Percentiles rank a stretch among this genome's conserved stretches.
phyloP scores from a whole-genome alignment of 2,113 vertebrate species.

The Alosa alosa region DNA sequence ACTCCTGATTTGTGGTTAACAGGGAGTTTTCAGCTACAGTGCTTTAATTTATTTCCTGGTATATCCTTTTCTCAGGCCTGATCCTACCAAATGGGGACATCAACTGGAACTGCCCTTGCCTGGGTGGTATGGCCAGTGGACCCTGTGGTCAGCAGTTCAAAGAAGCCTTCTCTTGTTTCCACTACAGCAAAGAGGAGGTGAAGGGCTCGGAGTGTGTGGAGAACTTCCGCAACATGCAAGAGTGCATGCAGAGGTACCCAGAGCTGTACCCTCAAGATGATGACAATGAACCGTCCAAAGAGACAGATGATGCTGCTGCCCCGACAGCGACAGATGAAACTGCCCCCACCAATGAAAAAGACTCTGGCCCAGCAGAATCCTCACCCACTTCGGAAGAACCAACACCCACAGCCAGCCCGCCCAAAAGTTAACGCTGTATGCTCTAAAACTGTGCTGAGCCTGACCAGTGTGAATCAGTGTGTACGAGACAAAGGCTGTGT shows the following conservation, averaged over 20 bases:
- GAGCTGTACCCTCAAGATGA: slow-evolving; percentile 96
- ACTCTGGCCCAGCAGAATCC: slow-evolving; percentile 36
- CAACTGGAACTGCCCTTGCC: slow-evolving; percentile 97
- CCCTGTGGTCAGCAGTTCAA: slow-evolving; percentile 97
- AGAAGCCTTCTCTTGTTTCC: slow-evolving; percentile 96
- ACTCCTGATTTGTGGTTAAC: background rate
- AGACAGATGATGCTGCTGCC: slow-evolving; percentile 29
- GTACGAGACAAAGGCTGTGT: background rate
- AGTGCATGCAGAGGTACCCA: slow-evolving; percentile 94
- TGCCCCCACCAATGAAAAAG: slow-evolving; percentile 12
- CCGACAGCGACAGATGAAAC: slow-evolving; percentile 31
- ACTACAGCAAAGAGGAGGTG: slow-evolving; percentile 91
- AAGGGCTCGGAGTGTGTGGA: slow-evolving; percentile 95
- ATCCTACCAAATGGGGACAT: slow-evolving; percentile 93
- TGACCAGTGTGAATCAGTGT: background rate
- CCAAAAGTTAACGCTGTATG: slow-evolving; percentile 56
- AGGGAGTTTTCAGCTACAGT: background rate
- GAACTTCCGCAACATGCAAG: slow-evolving; percentile 92
- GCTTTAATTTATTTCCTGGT: background rate
- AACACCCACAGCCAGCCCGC: slow-evolving; percentile 52
- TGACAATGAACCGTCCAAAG: slow-evolving; percentile 68
- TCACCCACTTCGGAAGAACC: slow-evolving; percentile 40
- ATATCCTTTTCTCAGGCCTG: slow-evolving; percentile 70
- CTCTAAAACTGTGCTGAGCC: background rate
- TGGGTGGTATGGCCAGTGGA: slow-evolving; percentile 96